Evolutionary conservation across 1,140 invertebrate species (phyloP).

Genomic region (Procambarus virginalis): DNA sequence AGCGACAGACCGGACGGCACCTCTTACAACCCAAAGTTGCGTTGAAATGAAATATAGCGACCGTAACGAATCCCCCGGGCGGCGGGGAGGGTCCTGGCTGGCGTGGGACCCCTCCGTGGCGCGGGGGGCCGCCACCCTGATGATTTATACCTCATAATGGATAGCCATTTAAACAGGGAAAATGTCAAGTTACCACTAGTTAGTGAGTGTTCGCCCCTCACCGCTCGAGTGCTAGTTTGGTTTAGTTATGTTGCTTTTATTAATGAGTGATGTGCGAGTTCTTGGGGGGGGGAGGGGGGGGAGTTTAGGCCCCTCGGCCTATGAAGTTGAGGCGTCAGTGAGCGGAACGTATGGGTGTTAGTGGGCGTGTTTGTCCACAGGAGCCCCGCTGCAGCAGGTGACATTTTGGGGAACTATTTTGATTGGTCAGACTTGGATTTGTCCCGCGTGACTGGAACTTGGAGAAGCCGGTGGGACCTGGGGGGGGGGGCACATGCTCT

Average conservation of each 20-base stretch:
- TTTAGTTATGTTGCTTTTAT: no score
- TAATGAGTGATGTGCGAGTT: no score
- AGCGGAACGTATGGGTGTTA: slow-evolving; percentile 39
- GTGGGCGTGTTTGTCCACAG: slow-evolving; percentile 26
- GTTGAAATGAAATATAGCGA: slow-evolving; percentile 44
- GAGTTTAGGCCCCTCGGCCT: no score
- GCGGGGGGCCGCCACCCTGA: neutral
- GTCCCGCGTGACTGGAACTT: slow-evolving; percentile 23
- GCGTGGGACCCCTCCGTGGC: no score
- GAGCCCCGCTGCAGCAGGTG: slow-evolving; percentile 42
- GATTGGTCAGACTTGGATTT: slow-evolving; percentile 43
- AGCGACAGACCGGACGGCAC: slow-evolving; percentile 25
- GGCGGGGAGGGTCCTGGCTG: neutral
- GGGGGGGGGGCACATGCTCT: no score
- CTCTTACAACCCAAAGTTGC: slow-evolving; percentile 9
- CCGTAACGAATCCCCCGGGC: neutral
- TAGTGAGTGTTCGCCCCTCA: no score
- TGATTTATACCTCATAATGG: neutral
- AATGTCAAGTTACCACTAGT: no score
- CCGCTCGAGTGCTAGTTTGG: no score
- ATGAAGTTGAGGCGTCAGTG: no score
- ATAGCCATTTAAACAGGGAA: no score
- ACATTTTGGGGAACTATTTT: slow-evolving; percentile 54
- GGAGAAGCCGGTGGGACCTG: neutral
- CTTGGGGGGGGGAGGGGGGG: no score